Evolutionary conservation across 2,888 invertebrate genomes (phyloP).

Genomic region (Rhogogaster chlorosoma): DNA sequence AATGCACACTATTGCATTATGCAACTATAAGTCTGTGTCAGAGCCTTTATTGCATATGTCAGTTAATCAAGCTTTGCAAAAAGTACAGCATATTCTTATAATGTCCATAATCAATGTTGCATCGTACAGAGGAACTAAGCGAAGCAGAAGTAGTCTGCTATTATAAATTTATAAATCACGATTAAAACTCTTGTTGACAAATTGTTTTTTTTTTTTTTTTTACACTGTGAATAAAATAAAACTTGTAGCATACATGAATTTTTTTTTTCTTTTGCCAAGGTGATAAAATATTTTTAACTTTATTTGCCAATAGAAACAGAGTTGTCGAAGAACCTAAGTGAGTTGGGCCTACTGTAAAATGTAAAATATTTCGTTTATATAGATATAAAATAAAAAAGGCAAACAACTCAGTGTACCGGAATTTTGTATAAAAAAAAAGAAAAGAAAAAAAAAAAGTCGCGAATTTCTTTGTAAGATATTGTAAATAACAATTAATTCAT

Average conservation of each 20-base stretch:
- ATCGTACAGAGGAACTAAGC: neutral
- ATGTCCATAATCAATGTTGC: conserved; percentile 10
- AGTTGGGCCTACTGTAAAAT: conserved; percentile 72
- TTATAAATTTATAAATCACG: neutral
- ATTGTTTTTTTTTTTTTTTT: neutral
- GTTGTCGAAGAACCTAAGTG: conserved; percentile 50
- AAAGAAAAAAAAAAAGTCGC: conserved; percentile 70
- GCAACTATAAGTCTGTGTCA: neutral
- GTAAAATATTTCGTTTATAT: conserved; percentile 75
- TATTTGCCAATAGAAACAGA: conserved; percentile 22
- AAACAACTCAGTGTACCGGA: conserved; percentile 54
- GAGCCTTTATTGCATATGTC: neutral
- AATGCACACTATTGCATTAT: conserved; percentile 27
- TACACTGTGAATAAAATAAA: neutral
- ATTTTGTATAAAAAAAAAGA: conserved; percentile 63
- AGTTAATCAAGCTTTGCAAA: neutral
- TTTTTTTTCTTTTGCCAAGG: neutral
- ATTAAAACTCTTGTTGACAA: conserved; percentile 5
- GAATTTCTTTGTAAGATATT: conserved; percentile 77
- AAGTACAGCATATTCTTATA: neutral
- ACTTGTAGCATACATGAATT: neutral
- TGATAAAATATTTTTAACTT: conserved; percentile 35
- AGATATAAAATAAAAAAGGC: conserved; percentile 68
- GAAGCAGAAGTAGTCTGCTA: neutral
- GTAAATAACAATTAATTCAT: conserved; percentile 77